Percentiles rank a stretch among this genome's conserved stretches.
Conservation (phyloP, 2,113 vertebrate genomes). For the Nannobrachium achirus region DNA sequence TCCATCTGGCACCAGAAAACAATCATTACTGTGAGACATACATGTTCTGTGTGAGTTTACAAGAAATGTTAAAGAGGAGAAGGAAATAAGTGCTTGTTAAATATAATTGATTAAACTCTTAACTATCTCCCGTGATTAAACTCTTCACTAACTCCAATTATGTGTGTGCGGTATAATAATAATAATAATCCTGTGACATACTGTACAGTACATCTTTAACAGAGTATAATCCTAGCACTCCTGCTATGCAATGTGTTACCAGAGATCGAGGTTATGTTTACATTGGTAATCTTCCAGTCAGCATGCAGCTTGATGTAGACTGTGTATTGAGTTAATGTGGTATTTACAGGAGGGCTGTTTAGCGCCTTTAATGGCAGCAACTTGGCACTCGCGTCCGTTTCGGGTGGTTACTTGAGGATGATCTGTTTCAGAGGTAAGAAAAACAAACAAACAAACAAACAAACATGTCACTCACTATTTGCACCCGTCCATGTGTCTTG, state of each 20-base stretch:
- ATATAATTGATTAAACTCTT: constrained; percentile 20
- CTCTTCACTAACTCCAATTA: constrained; percentile 11
- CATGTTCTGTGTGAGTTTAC: constrained; percentile 31
- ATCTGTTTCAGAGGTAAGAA: constrained; percentile 88
- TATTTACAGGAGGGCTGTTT: constrained; percentile 93
- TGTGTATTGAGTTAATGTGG: constrained; percentile 86
- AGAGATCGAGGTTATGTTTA: constrained; percentile 20
- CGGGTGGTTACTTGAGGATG: constrained; percentile 92
- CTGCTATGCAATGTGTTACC: constrained; percentile 32
- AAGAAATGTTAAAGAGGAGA: constrained; percentile 56
- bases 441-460: constrained; percentile 67
- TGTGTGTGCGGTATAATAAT: constrained; percentile 30
- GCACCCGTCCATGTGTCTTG: not conserved
- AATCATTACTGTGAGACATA: constrained; percentile 43
- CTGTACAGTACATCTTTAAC: constrained; percentile 10
- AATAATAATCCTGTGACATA: constrained; percentile 35
- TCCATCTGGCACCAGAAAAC: constrained; percentile 68
- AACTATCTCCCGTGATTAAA: constrained; percentile 34
- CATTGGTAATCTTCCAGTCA: constrained; percentile 65
- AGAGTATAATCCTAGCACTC: constrained; percentile 32
- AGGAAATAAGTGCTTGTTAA: constrained; percentile 8
- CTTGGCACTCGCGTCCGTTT: constrained; percentile 83
- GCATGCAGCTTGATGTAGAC: constrained; percentile 93
- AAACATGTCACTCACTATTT: constrained; percentile 83
- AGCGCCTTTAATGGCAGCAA: constrained; percentile 85